Conservation (phyloP, 1,140 invertebrate genomes). For the Drosophila suzukii region DNA sequence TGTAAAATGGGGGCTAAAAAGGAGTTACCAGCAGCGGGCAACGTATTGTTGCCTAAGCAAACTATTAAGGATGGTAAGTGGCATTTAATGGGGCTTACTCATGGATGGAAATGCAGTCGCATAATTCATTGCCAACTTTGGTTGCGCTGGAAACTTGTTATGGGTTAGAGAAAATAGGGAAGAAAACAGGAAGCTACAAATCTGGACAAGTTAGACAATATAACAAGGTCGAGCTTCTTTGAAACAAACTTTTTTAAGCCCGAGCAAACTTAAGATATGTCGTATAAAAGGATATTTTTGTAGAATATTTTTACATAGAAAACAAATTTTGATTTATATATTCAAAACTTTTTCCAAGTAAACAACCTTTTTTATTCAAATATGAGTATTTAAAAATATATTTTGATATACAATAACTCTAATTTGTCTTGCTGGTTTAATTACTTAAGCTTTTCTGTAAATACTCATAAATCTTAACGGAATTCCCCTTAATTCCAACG, state of each 20-base stretch:
- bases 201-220: slow-evolving; percentile 16
- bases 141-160: slow-evolving; percentile 21
- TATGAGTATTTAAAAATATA: no score
- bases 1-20: slow-evolving; percentile 3
- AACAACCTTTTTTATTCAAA: no score
- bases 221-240: neutral
- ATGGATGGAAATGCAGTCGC: slow-evolving; percentile 39
- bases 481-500: neutral
- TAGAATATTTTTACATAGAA: no score
- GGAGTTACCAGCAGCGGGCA: slow-evolving; percentile 9
- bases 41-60: slow-evolving; percentile 73
- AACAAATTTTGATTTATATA: no score
- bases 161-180: neutral
- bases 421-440: no score
- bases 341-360: no score
- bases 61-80: slow-evolving; percentile 77
- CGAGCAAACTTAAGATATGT: no score
- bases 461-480: neutral
- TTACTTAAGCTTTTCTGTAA: no score
- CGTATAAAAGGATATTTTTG: no score
- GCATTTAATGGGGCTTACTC: slow-evolving; percentile 71
- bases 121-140: slow-evolving; percentile 66
- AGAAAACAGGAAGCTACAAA: slow-evolving; percentile 14
- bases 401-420: no score
- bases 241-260: no score